phyloP scores from a whole-genome alignment of 2,888 invertebrate species.

The Steinernema carpocapsae region DNA sequence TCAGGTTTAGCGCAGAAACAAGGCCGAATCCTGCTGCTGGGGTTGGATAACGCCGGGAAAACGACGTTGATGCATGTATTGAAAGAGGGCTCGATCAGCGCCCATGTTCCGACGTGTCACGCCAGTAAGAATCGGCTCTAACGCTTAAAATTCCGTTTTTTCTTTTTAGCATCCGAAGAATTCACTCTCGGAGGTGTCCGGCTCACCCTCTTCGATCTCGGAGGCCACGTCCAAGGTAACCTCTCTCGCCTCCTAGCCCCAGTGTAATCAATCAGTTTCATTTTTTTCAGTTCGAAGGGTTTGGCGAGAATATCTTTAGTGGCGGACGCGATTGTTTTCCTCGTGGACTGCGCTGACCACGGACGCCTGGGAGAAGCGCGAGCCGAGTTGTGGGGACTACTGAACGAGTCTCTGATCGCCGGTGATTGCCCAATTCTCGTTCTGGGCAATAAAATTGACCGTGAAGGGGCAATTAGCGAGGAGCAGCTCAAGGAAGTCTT shows the following conservation, averaged over 20 bases:
- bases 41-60: conserved; percentile 34
- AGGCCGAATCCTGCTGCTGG: conserved; percentile 5
- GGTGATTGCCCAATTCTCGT: conserved; percentile 93
- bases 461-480: conserved; percentile 91
- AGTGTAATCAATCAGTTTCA: not conserved
- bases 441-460: conserved; percentile 97
- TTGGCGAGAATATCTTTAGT: conserved; percentile 26
- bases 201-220: conserved; percentile 7
- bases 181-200: not conserved
- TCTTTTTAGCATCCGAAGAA: conserved; percentile 15
- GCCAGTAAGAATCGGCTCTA: conserved; percentile 12
- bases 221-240: conserved; percentile 32
- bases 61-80: conserved; percentile 26
- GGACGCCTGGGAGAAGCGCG: conserved; percentile 74
- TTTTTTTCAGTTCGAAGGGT: conserved; percentile 25
- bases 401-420: conserved; percentile 88
- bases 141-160: not conserved
- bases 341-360: conserved; percentile 35
- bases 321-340: conserved; percentile 33
- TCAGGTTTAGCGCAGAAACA: conserved; percentile 28
- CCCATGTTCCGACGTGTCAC: conserved; percentile 20
- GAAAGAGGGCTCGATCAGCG: not conserved
- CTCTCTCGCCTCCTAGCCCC: not conserved
- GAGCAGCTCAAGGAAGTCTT: conserved; percentile 90
- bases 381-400: conserved; percentile 76